Evolutionary conservation across 2,113 vertebrate species (phyloP), one percentile per base, ranked within the genome.

Genomic region (Grammomys surdaster): DNA sequence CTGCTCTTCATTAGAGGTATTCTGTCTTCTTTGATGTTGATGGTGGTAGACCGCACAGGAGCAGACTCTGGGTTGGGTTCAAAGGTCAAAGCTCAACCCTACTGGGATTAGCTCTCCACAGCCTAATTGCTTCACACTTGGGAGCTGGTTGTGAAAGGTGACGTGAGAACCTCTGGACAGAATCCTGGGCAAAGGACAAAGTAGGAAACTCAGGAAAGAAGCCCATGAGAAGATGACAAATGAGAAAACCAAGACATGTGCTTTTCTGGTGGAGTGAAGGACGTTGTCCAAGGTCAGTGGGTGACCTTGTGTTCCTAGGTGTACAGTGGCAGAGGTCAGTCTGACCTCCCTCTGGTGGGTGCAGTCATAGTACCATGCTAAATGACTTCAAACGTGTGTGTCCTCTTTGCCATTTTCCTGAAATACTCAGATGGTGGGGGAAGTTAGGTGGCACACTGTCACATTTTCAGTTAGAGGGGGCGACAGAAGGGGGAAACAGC

Each of bases 341-440:
- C 24, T 67, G 63, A 40, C 87, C 88, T 82, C 12, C 11, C 89
- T 87, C 69, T 85, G 63, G 10, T 51, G 22, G 31, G 46, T 40
- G 51, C 33, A 6, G 81, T 7, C 20, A 26, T 7, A 58, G 40
- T 82, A 48, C 65, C 82, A 58, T 80, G 43, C 28, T 75, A 67
- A 60, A 3, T 88, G 46, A 82, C 73, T 91, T 90, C 17, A 81
- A 81, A n/a, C 75, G 36, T 2, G 69, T 48, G 13, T 75, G 65
- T 89, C 87, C 87, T 63, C 67, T 48, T 73, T 67, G 40, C 90
- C 36, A 46, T 90, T 87, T 95, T 94, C 67, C 73, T 80, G 70
- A 54, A 93, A 80, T 81, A 51, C 14, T 75, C 51, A 87, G 28
- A 48, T 77, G 82, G 14, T 89, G 26, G 43, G 58, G 58, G 88